These are phyloP conservation scores for Daubentonia madagascariensis DNA, from an alignment of 2,113 vertebrate genomes.

Conservation along the genomic window DNA sequence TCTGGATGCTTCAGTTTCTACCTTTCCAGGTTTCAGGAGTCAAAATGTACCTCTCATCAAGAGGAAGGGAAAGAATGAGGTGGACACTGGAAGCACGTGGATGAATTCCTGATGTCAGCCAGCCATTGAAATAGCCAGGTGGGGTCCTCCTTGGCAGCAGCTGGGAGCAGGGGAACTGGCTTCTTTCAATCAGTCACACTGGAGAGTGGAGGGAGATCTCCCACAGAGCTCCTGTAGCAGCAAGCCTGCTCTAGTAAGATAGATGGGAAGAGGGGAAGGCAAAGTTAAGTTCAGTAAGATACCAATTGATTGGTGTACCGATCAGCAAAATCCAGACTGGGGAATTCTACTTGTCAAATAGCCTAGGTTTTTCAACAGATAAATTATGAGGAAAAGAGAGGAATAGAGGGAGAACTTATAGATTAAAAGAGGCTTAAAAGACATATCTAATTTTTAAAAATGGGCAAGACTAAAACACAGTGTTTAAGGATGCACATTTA, in stretches of 20 bases:
- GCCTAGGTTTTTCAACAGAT: neutral
- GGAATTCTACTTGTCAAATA: neutral
- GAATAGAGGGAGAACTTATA: neutral
- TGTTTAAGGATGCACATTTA: neutral
- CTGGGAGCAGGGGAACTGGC: neutral
- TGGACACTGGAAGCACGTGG: neutral
- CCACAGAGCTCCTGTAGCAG: neutral
- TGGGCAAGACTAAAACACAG: neutral
- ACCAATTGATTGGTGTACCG: neutral
- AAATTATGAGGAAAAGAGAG: conserved; percentile 10
- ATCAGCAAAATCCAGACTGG: neutral
- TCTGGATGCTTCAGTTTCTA: neutral
- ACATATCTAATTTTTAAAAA: conserved; percentile 2
- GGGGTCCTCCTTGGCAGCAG: neutral
- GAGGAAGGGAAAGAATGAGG: conserved; percentile 7
- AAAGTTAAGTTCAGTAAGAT: conserved; percentile 20
- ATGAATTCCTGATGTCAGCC: neutral
- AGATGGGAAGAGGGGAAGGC: neutral
- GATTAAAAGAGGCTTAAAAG: conserved; percentile 3
- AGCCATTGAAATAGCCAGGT: neutral
- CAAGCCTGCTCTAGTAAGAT: neutral
- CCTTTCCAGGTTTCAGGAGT: conserved; percentile 13
- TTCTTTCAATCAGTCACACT: conserved; percentile 27
- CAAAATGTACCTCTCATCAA: neutral
- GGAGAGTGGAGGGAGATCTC: neutral